A percentile compares a stretch with the other conserved stretches of the same genome.
Conservation (phyloP, 1,140 invertebrate genomes). For the Ephestia elutella region DNA sequence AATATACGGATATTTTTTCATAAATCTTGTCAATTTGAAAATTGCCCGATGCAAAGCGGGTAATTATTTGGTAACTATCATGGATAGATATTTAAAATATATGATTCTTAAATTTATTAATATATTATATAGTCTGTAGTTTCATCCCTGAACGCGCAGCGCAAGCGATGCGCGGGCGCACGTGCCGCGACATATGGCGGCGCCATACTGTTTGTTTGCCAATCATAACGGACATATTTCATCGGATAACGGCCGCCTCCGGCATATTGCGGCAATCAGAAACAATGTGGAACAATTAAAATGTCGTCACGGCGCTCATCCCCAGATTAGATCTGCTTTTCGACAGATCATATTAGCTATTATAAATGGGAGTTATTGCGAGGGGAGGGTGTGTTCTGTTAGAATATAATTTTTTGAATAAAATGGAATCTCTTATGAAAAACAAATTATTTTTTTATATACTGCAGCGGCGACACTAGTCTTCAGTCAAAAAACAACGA, state of each 20-base stretch:
- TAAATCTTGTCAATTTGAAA: neutral
- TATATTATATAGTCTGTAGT: conserved; percentile 31
- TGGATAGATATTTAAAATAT: too few species aligned
- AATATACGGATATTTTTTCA: too few species aligned
- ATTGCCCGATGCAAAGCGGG: neutral
- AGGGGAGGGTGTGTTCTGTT: too few species aligned
- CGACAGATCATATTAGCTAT: conserved; percentile 25
- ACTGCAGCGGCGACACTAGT: too few species aligned
- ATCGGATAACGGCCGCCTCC: conserved; percentile 69
- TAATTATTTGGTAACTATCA: too few species aligned
- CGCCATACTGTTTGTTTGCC: conserved; percentile 73
- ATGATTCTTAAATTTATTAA: neutral
- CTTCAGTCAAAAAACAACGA: too few species aligned
- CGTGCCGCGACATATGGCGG: conserved; percentile 71
- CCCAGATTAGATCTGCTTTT: conserved; percentile 48
- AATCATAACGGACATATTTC: conserved; percentile 75
- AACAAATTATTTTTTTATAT: too few species aligned
- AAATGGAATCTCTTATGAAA: too few species aligned
- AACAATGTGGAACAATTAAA: conserved; percentile 67
- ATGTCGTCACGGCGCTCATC: conserved; percentile 35
- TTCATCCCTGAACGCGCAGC: conserved; percentile 67
- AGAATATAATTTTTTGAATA: conserved; percentile 11
- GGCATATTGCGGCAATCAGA: conserved; percentile 63
- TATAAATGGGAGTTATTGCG: conserved; percentile 8
- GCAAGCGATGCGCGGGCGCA: conserved; percentile 62